These are phyloP conservation scores for Dolomedes plantarius DNA, from an alignment of 2,888 invertebrate species.

Conservation along the genomic window DNA sequence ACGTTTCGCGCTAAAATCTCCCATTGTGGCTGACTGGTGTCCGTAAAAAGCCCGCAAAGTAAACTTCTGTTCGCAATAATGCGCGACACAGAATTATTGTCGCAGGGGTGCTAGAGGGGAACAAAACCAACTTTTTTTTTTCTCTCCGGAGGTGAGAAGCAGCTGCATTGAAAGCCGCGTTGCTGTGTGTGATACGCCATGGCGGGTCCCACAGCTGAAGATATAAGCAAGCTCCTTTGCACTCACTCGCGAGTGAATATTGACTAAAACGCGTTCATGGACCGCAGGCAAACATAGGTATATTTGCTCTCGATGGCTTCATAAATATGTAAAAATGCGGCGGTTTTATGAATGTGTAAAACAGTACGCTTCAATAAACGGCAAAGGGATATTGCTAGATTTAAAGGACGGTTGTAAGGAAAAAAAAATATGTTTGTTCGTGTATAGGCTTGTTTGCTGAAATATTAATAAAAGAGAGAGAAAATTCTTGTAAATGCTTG, in stretches of 20 bases:
- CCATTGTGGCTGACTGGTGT: conserved; percentile 49
- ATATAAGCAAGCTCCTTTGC: background rate
- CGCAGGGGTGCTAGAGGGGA: background rate
- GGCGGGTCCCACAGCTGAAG: background rate
- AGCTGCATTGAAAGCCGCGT: conserved; percentile 30
- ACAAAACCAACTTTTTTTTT: background rate
- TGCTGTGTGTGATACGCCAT: background rate
- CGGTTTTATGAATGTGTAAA: background rate
- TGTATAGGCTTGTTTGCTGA: no score
- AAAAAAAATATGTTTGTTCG: no score
- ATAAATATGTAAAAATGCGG: background rate
- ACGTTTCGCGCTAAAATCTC: conserved; percentile 51
- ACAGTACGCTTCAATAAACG: background rate
- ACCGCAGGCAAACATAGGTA: background rate
- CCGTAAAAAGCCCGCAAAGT: conserved; percentile 61
- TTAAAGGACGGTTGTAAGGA: no score
- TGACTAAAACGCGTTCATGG: background rate
- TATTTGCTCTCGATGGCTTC: background rate
- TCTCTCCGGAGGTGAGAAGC: conserved; percentile 6
- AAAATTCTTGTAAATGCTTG: no score
- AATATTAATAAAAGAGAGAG: no score
- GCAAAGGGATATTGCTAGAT: no score
- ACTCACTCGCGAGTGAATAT: background rate
- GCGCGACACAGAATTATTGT: conserved; percentile 28
- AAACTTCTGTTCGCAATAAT: conserved; percentile 59